phyloP scores from a whole-genome alignment of 2,797 vertebrate species.

The Gastrophryne carolinensis region DNA sequence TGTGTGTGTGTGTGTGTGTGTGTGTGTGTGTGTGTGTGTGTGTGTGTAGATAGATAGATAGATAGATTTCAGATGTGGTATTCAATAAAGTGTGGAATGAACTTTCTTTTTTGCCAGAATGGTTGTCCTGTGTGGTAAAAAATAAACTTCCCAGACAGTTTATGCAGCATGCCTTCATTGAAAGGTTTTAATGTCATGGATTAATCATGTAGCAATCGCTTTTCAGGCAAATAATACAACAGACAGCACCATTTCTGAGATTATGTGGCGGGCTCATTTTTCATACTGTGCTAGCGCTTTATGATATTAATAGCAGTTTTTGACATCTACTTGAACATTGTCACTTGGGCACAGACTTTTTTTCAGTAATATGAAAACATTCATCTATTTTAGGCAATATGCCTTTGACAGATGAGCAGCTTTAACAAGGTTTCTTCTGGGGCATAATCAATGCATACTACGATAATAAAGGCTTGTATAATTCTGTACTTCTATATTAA shows the following conservation, averaged over 20 bases:
- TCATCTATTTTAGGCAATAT: conserved; percentile 38
- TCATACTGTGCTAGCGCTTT: conserved; percentile 5
- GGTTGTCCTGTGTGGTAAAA: no score
- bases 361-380: conserved; percentile 38
- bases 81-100: no score
- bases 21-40: no score
- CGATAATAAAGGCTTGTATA: no score
- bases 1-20: no score
- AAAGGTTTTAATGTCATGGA: conserved; percentile 20
- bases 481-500: no score
- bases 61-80: no score
- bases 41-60: no score
- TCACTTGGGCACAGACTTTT: conserved; percentile 11
- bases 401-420: conserved; percentile 41
- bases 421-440: conserved; percentile 25
- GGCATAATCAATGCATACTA: conserved; percentile 26
- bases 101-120: no score
- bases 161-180: no score
- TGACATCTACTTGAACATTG: conserved; percentile 21
- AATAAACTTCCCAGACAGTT: no score
- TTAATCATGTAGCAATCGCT: conserved; percentile 1
- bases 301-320: conserved; percentile 37
- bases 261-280: conserved; percentile 20
- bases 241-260: not conserved
- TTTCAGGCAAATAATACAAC: conserved; percentile 14